Evolutionary conservation across 1,140 invertebrate genomes (phyloP).

Genomic region (Drosophila equinoxialis): DNA sequence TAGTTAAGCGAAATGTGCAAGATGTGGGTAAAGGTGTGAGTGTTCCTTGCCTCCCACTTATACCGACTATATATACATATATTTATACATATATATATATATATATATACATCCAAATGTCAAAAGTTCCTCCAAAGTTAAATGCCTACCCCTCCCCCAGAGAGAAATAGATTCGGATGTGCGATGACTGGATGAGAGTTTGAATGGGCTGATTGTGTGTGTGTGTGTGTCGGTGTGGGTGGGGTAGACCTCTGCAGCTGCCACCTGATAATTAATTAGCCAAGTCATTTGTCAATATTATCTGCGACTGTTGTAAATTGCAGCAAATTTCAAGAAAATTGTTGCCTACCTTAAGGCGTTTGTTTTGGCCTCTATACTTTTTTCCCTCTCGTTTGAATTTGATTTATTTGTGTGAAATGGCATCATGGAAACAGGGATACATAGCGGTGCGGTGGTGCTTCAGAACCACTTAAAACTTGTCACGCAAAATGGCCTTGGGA

Average conservation of each 20-base stretch:
- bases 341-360: conserved; percentile 30
- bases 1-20: conserved; percentile 22
- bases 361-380: background rate
- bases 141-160: conserved; percentile 35
- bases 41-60: background rate
- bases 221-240: background rate
- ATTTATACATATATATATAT: background rate
- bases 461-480: conserved; percentile 37
- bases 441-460: too few relatives aligned
- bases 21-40: conserved; percentile 17
- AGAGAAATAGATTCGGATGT: conserved; percentile 1
- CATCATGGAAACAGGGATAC: background rate
- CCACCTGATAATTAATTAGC: conserved; percentile 64
- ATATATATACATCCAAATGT: conserved; percentile 31
- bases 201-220: background rate
- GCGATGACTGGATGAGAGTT: background rate
- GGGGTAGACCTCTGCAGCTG: conserved; percentile 34
- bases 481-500: conserved; percentile 19
- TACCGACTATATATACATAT: conserved; percentile 18
- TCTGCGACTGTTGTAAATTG: conserved; percentile 50
- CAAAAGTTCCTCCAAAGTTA: conserved; percentile 57
- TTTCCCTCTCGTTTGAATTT: conserved; percentile 23
- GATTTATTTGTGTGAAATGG: conserved; percentile 38
- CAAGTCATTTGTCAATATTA: conserved; percentile 67
- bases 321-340: conserved; percentile 31